These are phyloP conservation scores for Hemiprocne comata DNA, from an alignment of 2,113 vertebrate species.

Conservation along the genomic window DNA sequence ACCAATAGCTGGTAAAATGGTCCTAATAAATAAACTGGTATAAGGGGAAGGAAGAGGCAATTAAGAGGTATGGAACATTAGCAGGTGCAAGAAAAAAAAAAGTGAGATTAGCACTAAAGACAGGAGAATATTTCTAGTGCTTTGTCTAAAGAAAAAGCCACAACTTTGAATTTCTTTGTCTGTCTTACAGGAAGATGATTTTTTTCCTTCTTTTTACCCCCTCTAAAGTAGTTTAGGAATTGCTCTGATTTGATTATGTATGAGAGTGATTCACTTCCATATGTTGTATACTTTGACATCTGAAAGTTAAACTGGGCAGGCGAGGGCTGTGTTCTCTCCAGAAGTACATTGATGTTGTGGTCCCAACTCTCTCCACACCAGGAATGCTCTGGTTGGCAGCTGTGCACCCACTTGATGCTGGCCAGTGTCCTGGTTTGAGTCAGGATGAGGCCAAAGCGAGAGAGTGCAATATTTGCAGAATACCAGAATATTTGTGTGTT, in stretches of 20 bases:
- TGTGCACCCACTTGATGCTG: fast-evolving
- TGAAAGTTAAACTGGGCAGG: neutral
- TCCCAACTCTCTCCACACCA: neutral
- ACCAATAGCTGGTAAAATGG: conserved; percentile 74
- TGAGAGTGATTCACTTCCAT: neutral
- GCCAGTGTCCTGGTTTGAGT: too few relatives aligned
- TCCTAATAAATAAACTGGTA: conserved; percentile 76
- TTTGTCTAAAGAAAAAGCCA: neutral
- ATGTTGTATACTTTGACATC: neutral
- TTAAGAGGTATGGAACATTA: conserved; percentile 45
- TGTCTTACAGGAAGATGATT: neutral
- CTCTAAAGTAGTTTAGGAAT: neutral
- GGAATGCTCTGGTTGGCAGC: neutral
- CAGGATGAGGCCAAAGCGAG: neutral
- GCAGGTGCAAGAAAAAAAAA: conserved; percentile 29
- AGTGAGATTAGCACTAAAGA: neutral
- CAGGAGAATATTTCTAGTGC: neutral
- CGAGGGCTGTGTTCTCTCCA: neutral
- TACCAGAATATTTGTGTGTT: fast-evolving
- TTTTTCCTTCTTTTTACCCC: neutral
- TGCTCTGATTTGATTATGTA: neutral
- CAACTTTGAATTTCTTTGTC: neutral
- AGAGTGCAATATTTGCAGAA: neutral
- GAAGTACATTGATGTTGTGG: fast-evolving
- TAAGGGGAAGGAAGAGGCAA: conserved; percentile 15